A percentile compares a stretch with the other conserved stretches of the same genome.
Evolutionary conservation across 1,140 invertebrate genomes (phyloP).

Genomic region (Magallana ariakensis): DNA sequence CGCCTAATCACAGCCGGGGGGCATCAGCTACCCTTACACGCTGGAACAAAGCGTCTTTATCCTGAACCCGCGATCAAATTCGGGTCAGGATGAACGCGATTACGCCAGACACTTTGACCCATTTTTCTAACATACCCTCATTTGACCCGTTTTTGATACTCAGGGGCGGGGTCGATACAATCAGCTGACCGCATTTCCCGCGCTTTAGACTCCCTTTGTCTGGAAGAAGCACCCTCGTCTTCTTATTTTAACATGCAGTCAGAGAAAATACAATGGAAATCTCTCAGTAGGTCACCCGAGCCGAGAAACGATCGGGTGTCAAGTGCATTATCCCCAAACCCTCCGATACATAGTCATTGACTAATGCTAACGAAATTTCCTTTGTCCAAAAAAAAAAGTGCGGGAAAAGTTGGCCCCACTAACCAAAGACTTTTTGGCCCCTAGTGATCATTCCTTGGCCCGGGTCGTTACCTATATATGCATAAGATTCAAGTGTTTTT

Average conservation of each 20-base stretch:
- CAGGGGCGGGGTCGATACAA: conserved; percentile 14
- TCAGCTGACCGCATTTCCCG: conserved; percentile 10
- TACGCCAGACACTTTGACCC: conserved; percentile 26
- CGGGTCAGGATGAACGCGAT: not conserved
- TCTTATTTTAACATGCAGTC: too few species aligned
- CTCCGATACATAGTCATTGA: not conserved
- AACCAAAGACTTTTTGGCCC: too few species aligned
- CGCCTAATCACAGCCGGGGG: not conserved
- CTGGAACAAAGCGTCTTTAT: not conserved
- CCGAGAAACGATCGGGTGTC: not conserved
- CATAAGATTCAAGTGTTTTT: too few species aligned
- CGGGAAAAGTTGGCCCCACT: not conserved
- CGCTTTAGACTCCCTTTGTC: not conserved
- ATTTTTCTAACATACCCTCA: not conserved
- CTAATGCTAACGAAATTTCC: not conserved
- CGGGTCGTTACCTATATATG: too few species aligned
- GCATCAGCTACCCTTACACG: not conserved
- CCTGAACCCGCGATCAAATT: not conserved
- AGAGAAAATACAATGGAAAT: too few species aligned
- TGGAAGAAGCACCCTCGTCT: not conserved
- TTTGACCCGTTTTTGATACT: not conserved
- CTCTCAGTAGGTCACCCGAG: too few species aligned
- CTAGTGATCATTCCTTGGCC: too few species aligned
- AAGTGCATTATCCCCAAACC: not conserved
- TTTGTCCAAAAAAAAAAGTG: not conserved